These are phyloP conservation scores for Tachysurus vachellii DNA, from an alignment of 2,113 vertebrate genomes.

Conservation along the genomic window DNA sequence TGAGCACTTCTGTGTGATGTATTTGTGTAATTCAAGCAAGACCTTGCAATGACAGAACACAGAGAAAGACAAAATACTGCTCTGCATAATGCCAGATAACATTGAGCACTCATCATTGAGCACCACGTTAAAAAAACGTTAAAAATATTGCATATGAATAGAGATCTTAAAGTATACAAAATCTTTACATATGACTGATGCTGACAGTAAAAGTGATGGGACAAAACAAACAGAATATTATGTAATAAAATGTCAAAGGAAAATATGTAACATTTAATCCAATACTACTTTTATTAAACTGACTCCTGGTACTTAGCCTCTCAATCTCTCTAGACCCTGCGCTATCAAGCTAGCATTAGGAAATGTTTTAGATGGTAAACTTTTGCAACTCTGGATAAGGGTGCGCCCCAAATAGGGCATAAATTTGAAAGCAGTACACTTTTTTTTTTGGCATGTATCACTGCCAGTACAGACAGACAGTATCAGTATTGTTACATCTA, in stretches of 20 bases:
- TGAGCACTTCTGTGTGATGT: background rate
- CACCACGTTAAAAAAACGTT: no score
- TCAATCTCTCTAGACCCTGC: background rate
- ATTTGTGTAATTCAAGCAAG: background rate
- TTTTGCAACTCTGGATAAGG: background rate
- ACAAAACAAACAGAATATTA: background rate
- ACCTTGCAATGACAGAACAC: background rate
- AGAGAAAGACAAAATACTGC: background rate
- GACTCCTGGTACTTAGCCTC: background rate
- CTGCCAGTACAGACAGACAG: background rate
- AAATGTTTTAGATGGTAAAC: background rate
- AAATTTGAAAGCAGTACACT: background rate
- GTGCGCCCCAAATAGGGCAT: background rate
- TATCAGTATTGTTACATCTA: background rate
- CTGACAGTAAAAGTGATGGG: background rate
- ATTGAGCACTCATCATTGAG: background rate
- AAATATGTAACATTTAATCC: background rate
- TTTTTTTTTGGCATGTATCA: background rate
- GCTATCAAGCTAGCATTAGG: background rate
- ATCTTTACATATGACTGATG: background rate
- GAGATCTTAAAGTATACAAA: background rate
- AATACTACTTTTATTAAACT: background rate
- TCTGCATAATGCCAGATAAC: background rate
- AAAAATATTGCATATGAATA: background rate
- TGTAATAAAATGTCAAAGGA: background rate